Percentiles rank a stretch among this genome's conserved stretches.
Evolutionary conservation across 2,797 vertebrate species (phyloP).

Genomic region (Mormyrus hasselquistii): DNA sequence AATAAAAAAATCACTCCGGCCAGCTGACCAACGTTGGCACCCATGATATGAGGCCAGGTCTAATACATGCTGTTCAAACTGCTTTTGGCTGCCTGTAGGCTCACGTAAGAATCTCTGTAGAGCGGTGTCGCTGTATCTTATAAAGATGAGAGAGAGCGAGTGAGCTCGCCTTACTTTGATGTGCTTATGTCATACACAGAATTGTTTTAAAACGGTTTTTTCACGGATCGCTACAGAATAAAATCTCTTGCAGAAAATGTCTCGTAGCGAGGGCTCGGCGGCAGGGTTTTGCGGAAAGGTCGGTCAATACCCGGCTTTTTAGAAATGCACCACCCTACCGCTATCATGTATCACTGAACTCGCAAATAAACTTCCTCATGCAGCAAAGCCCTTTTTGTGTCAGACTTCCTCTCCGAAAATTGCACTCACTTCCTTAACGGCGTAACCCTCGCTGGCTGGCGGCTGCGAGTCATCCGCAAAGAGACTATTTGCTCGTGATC

Average conservation of each 20-base stretch:
- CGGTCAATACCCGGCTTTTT: neutral
- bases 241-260: neutral
- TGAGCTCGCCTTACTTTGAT: neutral
- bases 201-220: neutral
- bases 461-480: conserved; percentile 7
- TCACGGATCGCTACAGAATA: neutral
- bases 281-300: neutral
- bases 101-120: neutral
- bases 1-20: neutral
- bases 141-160: neutral
- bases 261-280: neutral
- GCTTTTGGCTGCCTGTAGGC: neutral
- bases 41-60: neutral
- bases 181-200: neutral
- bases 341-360: neutral
- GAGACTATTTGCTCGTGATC: neutral
- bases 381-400: conserved; percentile 37
- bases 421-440: conserved; percentile 38
- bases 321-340: neutral
- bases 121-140: neutral
- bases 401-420: conserved; percentile 42
- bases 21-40: neutral
- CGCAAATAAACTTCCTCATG: conserved; percentile 43
- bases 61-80: neutral
- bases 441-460: conserved; percentile 20